Percentiles rank a stretch among this genome's conserved stretches.
These are phyloP conservation scores for Pyrochroa serraticornis DNA, from an alignment of 2,888 invertebrate species.

Conservation along the genomic window DNA sequence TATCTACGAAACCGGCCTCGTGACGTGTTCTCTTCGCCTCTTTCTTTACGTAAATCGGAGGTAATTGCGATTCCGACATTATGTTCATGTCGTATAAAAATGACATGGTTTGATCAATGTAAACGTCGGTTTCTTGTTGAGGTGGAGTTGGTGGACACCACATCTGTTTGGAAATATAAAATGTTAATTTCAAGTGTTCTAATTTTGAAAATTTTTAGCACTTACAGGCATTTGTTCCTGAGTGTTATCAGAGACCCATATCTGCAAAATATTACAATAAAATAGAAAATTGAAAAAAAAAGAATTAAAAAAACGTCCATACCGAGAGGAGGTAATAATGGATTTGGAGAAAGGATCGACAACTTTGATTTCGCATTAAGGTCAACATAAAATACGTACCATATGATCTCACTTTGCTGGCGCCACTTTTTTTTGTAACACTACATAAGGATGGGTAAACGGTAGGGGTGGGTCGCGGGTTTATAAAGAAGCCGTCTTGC, in stretches of 20 bases:
- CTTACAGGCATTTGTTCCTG: constrained; percentile 85
- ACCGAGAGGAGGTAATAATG: not conserved
- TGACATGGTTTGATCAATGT: constrained; percentile 83
- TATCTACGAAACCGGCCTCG: constrained; percentile 64
- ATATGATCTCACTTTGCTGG: too few relatives aligned
- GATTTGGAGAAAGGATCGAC: too few relatives aligned
- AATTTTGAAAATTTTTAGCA: constrained; percentile 42
- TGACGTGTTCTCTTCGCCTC: constrained; percentile 74
- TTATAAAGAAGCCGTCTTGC: constrained; percentile 59
- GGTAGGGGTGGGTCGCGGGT: constrained; percentile 48
- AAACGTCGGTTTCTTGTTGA: constrained; percentile 88
- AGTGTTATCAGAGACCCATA: constrained; percentile 76
- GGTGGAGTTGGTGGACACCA: constrained; percentile 98
- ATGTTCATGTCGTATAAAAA: constrained; percentile 81
- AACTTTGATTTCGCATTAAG: too few relatives aligned
- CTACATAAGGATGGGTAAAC: not conserved
- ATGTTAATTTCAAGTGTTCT: not conserved
- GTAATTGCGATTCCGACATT: constrained; percentile 80
- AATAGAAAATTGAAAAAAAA: not conserved
- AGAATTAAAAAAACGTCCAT: not conserved
- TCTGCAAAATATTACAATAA: constrained; percentile 61
- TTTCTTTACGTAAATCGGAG: constrained; percentile 80
- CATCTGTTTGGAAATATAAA: constrained; percentile 66
- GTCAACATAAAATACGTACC: too few relatives aligned
- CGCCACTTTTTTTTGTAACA: too few relatives aligned